A percentile compares a stretch with the other conserved stretches of the same genome.
phyloP scores from a whole-genome alignment of 2,888 invertebrate genomes.

The Melipona beecheii region DNA sequence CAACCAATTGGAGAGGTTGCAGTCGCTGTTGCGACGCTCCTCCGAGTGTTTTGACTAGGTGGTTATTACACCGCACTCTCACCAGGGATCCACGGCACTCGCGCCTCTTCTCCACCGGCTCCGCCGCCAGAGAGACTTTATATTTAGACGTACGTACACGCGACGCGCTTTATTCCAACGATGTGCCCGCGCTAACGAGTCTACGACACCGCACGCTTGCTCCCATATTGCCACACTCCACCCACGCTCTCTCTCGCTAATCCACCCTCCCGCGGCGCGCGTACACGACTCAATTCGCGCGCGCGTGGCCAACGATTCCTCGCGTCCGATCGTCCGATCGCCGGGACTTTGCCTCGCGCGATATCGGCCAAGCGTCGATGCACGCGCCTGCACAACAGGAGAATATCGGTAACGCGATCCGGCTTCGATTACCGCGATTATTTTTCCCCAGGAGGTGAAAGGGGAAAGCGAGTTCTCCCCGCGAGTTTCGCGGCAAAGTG shows the following conservation, averaged over 20 bases:
- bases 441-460: not conserved
- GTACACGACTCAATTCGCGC: not conserved
- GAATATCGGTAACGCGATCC: conserved; percentile 14
- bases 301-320: not conserved
- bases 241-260: conserved; percentile 35
- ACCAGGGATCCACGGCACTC: conserved; percentile 31
- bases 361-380: conserved; percentile 11
- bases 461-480: not conserved
- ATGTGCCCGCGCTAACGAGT: conserved; percentile 49
- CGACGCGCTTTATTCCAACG: conserved; percentile 62
- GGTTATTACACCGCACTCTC: conserved; percentile 50
- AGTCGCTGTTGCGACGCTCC: not conserved
- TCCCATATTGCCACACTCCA: conserved; percentile 17
- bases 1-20: not conserved
- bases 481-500: not conserved
- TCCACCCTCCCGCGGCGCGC: not conserved
- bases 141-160: conserved; percentile 73
- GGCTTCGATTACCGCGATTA: conserved; percentile 12
- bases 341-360: not conserved
- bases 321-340: not conserved
- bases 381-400: not conserved
- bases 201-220: not conserved
- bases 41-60: conserved; percentile 62
- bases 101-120: conserved; percentile 53
- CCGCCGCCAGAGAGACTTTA: conserved; percentile 64